Evolutionary conservation across 2,113 vertebrate genomes (phyloP).

Genomic region (Capra hircus): DNA sequence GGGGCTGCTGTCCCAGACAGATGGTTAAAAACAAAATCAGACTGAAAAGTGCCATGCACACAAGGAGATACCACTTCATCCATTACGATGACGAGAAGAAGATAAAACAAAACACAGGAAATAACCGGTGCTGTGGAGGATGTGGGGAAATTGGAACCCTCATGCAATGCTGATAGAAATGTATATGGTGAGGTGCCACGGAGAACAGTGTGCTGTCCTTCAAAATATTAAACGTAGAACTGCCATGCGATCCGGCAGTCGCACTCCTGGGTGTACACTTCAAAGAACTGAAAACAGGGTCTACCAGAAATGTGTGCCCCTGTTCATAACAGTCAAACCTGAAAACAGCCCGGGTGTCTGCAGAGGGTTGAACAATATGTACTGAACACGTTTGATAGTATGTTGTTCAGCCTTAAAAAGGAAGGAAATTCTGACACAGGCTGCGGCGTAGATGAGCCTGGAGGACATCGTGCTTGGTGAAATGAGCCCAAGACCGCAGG

Average conservation of each 20-base stretch:
- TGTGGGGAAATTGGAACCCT: no score
- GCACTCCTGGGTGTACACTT: no score
- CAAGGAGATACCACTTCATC: not conserved
- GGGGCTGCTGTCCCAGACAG: not conserved
- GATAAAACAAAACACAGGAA: not conserved
- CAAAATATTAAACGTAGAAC: fast-evolving
- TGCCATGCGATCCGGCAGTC: fast-evolving
- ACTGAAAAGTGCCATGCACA: not conserved
- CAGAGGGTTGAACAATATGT: fast-evolving
- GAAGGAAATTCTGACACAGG: not conserved
- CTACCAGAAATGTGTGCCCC: not conserved
- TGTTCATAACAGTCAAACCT: not conserved
- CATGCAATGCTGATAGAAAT: not conserved
- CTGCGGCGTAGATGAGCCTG: not conserved
- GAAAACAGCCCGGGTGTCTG: not conserved
- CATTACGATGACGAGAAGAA: not conserved
- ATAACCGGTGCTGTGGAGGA: not conserved
- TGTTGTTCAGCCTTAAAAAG: not conserved
- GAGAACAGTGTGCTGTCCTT: not conserved
- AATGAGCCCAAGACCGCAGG: not conserved
- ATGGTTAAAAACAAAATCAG: not conserved
- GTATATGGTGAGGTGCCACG: not conserved
- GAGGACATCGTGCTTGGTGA: not conserved
- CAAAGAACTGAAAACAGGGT: not conserved
- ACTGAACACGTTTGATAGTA: fast-evolving